Percentiles rank a stretch among this genome's conserved stretches.
Evolutionary conservation across 2,113 vertebrate genomes (phyloP).

Genomic region (Panurus biarmicus): DNA sequence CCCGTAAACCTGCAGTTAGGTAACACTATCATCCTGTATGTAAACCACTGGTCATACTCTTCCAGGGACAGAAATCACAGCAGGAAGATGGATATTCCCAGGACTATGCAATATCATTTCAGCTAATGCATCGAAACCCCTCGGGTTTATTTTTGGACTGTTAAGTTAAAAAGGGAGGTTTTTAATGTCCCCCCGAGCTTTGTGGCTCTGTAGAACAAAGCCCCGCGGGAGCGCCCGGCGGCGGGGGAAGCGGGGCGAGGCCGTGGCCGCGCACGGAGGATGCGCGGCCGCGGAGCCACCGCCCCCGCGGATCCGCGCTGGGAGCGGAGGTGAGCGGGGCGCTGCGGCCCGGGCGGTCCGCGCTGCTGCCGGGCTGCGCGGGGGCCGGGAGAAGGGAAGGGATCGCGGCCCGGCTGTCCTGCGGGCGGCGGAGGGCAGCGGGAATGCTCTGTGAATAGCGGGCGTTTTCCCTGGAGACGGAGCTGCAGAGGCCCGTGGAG

Average conservation of each 20-base stretch:
- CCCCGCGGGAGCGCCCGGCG: fast-evolving
- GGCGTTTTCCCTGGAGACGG: fast-evolving
- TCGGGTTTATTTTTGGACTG: neutral
- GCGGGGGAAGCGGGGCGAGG: neutral
- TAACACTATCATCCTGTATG: fast-evolving
- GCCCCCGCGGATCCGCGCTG: neutral
- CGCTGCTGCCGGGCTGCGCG: too few relatives aligned
- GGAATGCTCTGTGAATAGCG: fast-evolving
- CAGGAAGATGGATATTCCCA: fast-evolving
- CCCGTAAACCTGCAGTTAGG: neutral
- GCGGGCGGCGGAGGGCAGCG: neutral
- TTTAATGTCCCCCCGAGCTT: fast-evolving
- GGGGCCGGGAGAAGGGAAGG: too few relatives aligned
- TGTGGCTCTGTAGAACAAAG: fast-evolving
- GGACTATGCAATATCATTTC: fast-evolving
- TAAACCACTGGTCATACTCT: fast-evolving
- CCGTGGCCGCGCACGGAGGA: neutral
- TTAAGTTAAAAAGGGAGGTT: neutral
- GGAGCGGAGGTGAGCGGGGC: constrained; percentile 7
- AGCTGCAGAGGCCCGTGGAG: neutral
- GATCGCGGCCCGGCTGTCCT: too few relatives aligned
- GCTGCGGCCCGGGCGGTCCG: neutral
- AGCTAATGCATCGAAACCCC: too few relatives aligned
- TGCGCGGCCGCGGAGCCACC: neutral
- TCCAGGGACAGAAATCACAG: neutral